These are phyloP conservation scores for Hybos culiciformis DNA, from an alignment of 2,888 invertebrate genomes.

Conservation along the genomic window DNA sequence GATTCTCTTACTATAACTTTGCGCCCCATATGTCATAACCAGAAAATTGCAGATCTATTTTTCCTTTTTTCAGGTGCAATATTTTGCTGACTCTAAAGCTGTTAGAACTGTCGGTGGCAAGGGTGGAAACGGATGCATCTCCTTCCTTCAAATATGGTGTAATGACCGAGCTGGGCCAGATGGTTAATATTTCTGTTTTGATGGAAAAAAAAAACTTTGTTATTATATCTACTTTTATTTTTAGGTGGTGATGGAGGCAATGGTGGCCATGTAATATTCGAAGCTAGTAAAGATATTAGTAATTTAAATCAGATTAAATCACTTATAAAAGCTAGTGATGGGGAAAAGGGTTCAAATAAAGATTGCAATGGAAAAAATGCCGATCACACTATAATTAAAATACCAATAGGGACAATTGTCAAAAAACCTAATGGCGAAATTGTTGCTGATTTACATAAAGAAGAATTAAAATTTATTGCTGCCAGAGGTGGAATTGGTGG, in stretches of 20 bases:
- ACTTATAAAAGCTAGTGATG: conserved; percentile 48
- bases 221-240: too few species aligned
- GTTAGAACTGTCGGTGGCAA: conserved; percentile 64
- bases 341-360: conserved; percentile 57
- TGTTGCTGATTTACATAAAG: conserved; percentile 51
- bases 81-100: conserved; percentile 57
- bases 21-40: too few species aligned
- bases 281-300: conserved; percentile 50
- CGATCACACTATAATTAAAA: conserved; percentile 51
- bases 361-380: conserved; percentile 76
- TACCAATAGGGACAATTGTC: conserved; percentile 72
- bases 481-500: conserved; percentile 95
- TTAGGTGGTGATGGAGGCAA: conserved; percentile 91
- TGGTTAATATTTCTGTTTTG: too few species aligned
- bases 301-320: conserved; percentile 54
- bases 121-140: conserved; percentile 87
- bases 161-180: conserved; percentile 89
- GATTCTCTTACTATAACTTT: too few species aligned
- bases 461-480: conserved; percentile 73
- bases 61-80: conserved; percentile 35
- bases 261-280: conserved; percentile 85
- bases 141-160: conserved; percentile 66
- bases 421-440: conserved; percentile 41
- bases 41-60: too few species aligned
- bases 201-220: too few species aligned